Evolutionary conservation across 2,113 vertebrate genomes (phyloP).

Genomic region (Microcebus lehilahytsara): DNA sequence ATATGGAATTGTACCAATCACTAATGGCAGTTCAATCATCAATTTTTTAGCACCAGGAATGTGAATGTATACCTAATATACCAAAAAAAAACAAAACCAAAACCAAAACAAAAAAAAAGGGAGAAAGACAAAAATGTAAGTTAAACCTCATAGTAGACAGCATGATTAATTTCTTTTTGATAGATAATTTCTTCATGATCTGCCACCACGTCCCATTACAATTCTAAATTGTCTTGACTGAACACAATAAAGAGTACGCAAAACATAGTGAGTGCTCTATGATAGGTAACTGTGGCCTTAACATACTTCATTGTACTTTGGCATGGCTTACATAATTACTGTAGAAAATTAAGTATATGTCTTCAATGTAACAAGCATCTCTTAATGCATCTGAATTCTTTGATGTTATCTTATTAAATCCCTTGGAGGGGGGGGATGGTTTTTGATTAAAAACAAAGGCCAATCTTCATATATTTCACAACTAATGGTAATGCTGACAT

Average conservation of each 20-base stretch:
- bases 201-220: background rate
- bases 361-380: background rate
- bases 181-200: background rate
- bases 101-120: background rate
- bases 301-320: fast-evolving
- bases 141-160: background rate
- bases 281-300: background rate
- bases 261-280: fast-evolving
- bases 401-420: background rate
- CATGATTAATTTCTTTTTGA: background rate
- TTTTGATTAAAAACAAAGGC: background rate
- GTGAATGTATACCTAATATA: constrained; percentile 88
- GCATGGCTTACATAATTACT: fast-evolving
- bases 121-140: background rate
- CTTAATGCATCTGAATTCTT: background rate
- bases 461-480: background rate
- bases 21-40: constrained; percentile 89
- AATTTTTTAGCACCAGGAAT: constrained; percentile 91
- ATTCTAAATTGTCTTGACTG: background rate
- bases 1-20: constrained; percentile 89
- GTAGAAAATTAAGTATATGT: background rate
- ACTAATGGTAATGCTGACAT: fast-evolving
- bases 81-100: background rate
- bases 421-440: too few relatives aligned
- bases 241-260: background rate